Conservation (phyloP, 2,888 invertebrate genomes). For the Tuberolachnus salignus region DNA sequence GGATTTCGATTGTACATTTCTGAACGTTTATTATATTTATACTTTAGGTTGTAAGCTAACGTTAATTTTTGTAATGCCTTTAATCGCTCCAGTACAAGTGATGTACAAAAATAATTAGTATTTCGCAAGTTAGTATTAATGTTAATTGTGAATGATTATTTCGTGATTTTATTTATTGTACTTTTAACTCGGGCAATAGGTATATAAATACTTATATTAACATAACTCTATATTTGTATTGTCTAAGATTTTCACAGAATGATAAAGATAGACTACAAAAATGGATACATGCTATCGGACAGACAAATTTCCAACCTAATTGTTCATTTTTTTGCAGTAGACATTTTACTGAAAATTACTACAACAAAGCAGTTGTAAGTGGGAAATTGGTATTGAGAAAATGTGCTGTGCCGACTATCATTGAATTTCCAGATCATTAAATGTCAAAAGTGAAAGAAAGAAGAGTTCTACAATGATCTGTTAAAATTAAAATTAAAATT, state of each 20-base stretch:
- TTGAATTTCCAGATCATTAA: no score
- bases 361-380: background rate
- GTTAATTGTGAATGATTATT: background rate
- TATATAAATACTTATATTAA: background rate
- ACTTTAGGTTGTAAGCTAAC: no score
- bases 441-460: no score
- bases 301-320: background rate
- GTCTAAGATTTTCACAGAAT: background rate
- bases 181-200: no score
- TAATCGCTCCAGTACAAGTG: background rate
- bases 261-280: background rate
- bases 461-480: no score
- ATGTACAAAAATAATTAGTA: background rate
- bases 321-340: background rate
- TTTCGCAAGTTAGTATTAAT: background rate
- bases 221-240: background rate
- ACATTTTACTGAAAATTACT: constrained; percentile 2
- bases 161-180: background rate
- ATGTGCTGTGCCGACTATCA: no score
- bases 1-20: no score
- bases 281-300: constrained; percentile 11
- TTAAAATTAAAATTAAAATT: no score
- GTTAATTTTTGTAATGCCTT: background rate
- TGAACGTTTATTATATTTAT: no score
- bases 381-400: background rate